phyloP scores from a whole-genome alignment of 2,113 vertebrate species.

The Chloroceryle aenea region DNA sequence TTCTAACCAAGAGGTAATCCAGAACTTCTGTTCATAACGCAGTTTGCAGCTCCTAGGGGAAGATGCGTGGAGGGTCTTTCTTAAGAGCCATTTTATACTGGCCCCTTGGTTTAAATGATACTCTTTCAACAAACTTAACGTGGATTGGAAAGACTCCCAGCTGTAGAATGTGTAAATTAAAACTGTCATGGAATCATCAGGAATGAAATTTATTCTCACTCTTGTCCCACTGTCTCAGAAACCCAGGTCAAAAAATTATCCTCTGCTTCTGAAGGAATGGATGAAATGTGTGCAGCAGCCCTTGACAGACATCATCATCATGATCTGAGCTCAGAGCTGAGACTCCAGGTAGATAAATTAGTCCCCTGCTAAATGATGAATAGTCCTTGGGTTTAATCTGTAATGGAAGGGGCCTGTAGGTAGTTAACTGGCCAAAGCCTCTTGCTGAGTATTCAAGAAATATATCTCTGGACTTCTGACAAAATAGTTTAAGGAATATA shows the following conservation, averaged over 20 bases:
- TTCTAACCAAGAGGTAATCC: neutral
- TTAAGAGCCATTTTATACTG: neutral
- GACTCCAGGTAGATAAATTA: neutral
- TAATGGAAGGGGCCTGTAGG: neutral
- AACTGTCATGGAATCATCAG: neutral
- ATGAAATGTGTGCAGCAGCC: neutral
- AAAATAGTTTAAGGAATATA: neutral
- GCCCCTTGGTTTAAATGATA: neutral
- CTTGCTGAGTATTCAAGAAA: neutral
- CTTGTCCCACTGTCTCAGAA: accelerated
- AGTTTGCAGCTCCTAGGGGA: neutral
- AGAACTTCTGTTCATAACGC: neutral
- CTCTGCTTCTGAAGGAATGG: neutral
- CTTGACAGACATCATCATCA: neutral
- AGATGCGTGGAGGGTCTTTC: neutral
- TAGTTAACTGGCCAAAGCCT: neutral
- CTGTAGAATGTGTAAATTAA: neutral
- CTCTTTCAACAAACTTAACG: neutral
- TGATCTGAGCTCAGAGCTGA: neutral
- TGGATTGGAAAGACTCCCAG: neutral
- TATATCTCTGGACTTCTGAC: neutral
- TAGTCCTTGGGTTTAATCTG: neutral
- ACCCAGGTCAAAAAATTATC: neutral
- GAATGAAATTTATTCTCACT: neutral
- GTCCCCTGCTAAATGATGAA: neutral